Evolutionary conservation across 2,797 vertebrate genomes (phyloP), one percentile per base, ranked within the genome.

Genomic region (Hybognathus amarus): DNA sequence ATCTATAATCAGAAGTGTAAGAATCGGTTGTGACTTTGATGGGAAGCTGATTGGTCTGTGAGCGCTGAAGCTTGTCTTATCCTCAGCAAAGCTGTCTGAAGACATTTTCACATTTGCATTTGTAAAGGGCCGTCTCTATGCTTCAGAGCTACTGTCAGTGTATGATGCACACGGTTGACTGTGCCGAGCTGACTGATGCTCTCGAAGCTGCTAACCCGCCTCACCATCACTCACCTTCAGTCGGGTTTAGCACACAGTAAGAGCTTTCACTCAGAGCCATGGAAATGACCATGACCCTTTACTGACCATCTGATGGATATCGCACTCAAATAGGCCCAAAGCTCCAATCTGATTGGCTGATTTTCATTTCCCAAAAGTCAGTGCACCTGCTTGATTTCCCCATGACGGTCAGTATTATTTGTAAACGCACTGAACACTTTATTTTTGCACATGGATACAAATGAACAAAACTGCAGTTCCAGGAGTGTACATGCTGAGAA

Each of bases 1-100:
- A 67, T 87, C 83, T 87, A 76, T 85, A 86, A 87, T 89, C 88
- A 88, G 86, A 89, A 89, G 89, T 85, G 81, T 61, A 68, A 88
- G 91, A 91, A 90, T 87, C 87, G 83, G 85, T 89, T 82, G 85
- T 89, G 89, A 93, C 89, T 89, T 91, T 91, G 91, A 92, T 90
- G 89, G 90, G 92, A 92, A 90, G 89, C 86, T 5, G 88, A 89
- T 92, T 89, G 84, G 85, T 85, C 87, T 67, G 83, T 74, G 84
- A 85, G 88, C 90, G 17, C 67, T 64, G 87, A 90, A 83, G 85
- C 83, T 73, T 59, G 77, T 86, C 76, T 88, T 80, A 87, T 89
- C 86, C 88, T 80, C 8, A 59, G 83, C 54, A 87, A 74, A 89
- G 91, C 83, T 79, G 91, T 88, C 87, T 84, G 79, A 74, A 86